These are phyloP conservation scores for Spialia ferax DNA, from an alignment of 2,888 invertebrate species.

Conservation along the genomic window DNA sequence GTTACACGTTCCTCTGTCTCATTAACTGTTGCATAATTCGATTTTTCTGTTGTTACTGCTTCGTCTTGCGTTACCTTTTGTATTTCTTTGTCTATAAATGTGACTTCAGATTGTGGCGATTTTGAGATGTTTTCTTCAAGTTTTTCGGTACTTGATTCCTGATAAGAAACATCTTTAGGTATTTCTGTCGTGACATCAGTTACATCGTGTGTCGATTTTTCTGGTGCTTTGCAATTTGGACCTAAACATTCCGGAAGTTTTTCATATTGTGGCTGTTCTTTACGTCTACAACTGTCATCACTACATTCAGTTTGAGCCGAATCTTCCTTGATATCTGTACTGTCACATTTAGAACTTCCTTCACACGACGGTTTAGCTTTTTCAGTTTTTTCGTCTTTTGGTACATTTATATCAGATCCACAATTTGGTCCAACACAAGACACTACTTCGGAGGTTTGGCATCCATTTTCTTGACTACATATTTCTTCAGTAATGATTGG, in stretches of 20 bases:
- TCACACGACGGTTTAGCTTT: constrained; percentile 18
- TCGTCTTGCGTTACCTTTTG: constrained; percentile 16
- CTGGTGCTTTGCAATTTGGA: constrained; percentile 51
- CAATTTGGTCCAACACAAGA: constrained; percentile 54
- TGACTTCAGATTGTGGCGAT: constrained; percentile 26
- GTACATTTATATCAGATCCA: constrained; percentile 20
- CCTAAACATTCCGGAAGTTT: constrained; percentile 56
- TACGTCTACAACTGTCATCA: constrained; percentile 63
- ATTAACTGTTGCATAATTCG: constrained; percentile 7
- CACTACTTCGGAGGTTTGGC: constrained; percentile 44
- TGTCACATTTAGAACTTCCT: constrained; percentile 25
- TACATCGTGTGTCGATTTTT: constrained; percentile 28
- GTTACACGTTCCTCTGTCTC: constrained; percentile 7
- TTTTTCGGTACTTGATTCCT: constrained; percentile 40
- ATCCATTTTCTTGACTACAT: constrained; percentile 46
- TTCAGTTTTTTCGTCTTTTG: constrained; percentile 13
- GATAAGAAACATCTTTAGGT: constrained; percentile 29
- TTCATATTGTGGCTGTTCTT: constrained; percentile 53
- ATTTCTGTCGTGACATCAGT: constrained; percentile 13
- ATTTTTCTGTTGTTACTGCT: constrained; percentile 12
- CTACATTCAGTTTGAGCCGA: constrained; percentile 55
- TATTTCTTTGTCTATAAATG: constrained; percentile 18
- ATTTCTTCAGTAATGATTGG: constrained; percentile 41
- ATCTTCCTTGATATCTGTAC: constrained; percentile 43
- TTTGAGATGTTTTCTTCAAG: constrained; percentile 28